These are phyloP conservation scores for Metallyticus violacea DNA, from an alignment of 2,888 invertebrate genomes.

Conservation along the genomic window DNA sequence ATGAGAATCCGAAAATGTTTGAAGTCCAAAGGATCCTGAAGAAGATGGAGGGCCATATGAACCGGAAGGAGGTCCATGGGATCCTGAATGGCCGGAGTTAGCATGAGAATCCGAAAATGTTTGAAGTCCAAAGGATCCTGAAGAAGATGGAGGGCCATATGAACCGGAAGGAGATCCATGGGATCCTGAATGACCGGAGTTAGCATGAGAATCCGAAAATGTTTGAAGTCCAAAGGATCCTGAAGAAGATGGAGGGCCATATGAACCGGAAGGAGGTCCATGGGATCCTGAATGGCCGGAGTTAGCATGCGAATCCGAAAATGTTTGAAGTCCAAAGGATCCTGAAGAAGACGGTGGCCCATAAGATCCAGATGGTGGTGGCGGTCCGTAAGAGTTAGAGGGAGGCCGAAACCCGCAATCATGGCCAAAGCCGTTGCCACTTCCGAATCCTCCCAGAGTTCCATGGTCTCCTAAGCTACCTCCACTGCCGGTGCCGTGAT, in stretches of 20 bases:
- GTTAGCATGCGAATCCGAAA: too few relatives aligned
- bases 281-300: not conserved
- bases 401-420: constrained; percentile 49
- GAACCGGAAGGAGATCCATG: not conserved
- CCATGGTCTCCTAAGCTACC: constrained; percentile 5
- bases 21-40: not conserved
- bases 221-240: constrained; percentile 17
- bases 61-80: constrained; percentile 6
- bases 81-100: constrained; percentile 44
- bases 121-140: not conserved
- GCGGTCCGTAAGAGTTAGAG: constrained; percentile 40
- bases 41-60: not conserved
- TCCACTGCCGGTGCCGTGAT: constrained; percentile 16
- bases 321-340: not conserved
- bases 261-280: constrained; percentile 40
- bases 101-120: constrained; percentile 45
- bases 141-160: not conserved
- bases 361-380: constrained; percentile 19
- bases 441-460: not conserved
- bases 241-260: constrained; percentile 48
- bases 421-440: not conserved
- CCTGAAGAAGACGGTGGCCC: not conserved
- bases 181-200: not conserved
- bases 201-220: not conserved
- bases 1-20: constrained; percentile 43